Base-by-base conservation (phyloP, 1,140 invertebrate genomes). In the Drosophila insularis region DNA sequence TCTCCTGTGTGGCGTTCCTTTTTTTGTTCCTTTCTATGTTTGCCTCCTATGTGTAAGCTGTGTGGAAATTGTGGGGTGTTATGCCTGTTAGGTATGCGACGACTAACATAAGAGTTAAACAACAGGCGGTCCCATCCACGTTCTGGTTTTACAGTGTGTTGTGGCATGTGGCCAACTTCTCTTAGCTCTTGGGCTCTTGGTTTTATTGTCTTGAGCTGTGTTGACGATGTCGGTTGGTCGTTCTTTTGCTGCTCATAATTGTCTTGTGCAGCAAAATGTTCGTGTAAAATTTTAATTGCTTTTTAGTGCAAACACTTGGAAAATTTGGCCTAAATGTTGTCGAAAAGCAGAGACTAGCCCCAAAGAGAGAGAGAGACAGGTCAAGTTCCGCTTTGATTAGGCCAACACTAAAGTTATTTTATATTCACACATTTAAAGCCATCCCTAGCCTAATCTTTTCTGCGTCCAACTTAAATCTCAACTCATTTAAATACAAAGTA, bases 221-320 rank as follows among this genome's bases (percentile, higher is more conserved):
- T 76, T 76, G 74, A 77, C 67, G 74, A 59, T 77, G 19, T 17
- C 43, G 58, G 64, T 37, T 23, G 14, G 35, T 27, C 14, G 27
- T 58, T n/a, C 59, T 61, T 21, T 23, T 13, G 37, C 35, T 35
- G 32, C 74, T 79, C 79, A 86, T 86, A 87, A 86, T 86, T 86
- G 82, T 86, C 81, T 86, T 86, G 82, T 68, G 65, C 78, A 46
- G 27, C 75, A 46, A 79, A 86, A 81, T 81, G 78, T 80, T 87
- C 81, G 81, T 86, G 81, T 86, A 87, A 87, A 86, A 86, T 86
- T 87, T 86, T 86, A 86, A 86, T 86, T 86, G 82, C 82, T 87
- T 86, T 86, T 86, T 82, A 86, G 81, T 86, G 82, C 81, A 86
- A 81, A 70, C 78, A 87, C 81, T 86, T 87, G 82, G 79, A 81